Evolutionary conservation across 2,113 vertebrate genomes (phyloP), one percentile per base, ranked within the genome.

Genomic region (Rhinolophus ferrumequinum): DNA sequence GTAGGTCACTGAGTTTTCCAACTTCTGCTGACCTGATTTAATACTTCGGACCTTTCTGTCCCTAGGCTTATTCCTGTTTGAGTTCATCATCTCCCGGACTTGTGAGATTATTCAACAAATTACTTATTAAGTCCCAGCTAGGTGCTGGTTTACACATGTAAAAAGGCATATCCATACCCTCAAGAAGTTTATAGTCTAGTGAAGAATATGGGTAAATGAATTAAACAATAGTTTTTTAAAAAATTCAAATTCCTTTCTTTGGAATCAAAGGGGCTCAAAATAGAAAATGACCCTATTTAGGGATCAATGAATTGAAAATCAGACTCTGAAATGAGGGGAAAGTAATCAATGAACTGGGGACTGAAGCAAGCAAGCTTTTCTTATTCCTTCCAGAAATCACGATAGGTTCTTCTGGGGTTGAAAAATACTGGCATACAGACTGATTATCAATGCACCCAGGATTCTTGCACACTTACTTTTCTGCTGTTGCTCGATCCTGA

Each of bases 401-500:
- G 24, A 83, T 14, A 70, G 19, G 15, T 64, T 80, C 80, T 88
- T 58, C 44, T 47, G 24, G 28, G 77, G 15, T 0, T 77, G 67
- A 93, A 88, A 69, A 52, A 84, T 16, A 79, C 28, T 75, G n/a
- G 35, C 28, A 16, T 79, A 84, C 8, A 93, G 18, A 96, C 16
- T 72, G 22, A 94, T 84, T 13, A 92, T 62, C 24, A 77, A 79
- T 2, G 26, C 14, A 72, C 14, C 9, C 28, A 73, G 44, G 35
- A 89, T 66, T 90, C 11, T 69, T 24, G 80, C 47, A 93, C 15
- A 97, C 97, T 98, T 88, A 98, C 98, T 98, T 98, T 98, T 60
- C 98, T 97, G 95, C 98, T 98, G 96, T 94, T 97, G 95, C 96
- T 95, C 62, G 98, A 98, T 28, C 97, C 97, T 73, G 97, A 97